Base-by-base conservation (phyloP, 2,797 vertebrate species). In the Craterocephalus amniculus region DNA sequence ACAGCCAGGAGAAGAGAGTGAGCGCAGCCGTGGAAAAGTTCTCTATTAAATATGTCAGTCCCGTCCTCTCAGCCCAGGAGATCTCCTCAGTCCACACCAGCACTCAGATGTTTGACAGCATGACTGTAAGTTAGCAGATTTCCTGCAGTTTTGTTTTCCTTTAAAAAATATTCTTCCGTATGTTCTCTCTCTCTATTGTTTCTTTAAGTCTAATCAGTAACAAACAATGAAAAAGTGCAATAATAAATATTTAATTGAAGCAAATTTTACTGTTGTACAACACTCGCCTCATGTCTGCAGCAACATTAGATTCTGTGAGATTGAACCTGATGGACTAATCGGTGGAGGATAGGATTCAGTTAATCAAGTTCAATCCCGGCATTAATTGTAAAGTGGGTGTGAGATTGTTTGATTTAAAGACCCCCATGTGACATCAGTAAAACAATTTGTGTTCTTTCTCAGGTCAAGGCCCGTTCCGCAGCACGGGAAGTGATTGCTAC, bases 401-500 rank as follows among this genome's bases (percentile, higher is more conserved):
- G 31, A 56, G 56, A 66, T 63, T 43, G 59, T 61, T 52, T 57
- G 43, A 72, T 4, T 29, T 3, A 69, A 65, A 70, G 24, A 10
- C 18, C n/a, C 35, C n/a, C 0, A 20, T 20, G 26, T 27, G 55
- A 52, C 57, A 38, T 31, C 22, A 0, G 48, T 40, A 4, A 26
- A 35, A 32, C 32, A 26, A 63, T 67, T 59, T 51, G 43, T 71
- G 36, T 26, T 3, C 26, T 16, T 35, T 66, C 26, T 7, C 79
- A 99, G 98, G 98, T 99, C 27, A 99, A 98, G 87, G 98, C 98
- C 36, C 96, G 98, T 29, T 96, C 96, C 58, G 92, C 96, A 24
- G 95, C 98, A 0, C 92, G 97, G 68, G 98, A 99, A 90, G 98
- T 99, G 68, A 97, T 99, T 22, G 97, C 98, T 31, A 99, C 96